phyloP scores from a whole-genome alignment of 2,888 invertebrate genomes.

The Noctua fimbriata region DNA sequence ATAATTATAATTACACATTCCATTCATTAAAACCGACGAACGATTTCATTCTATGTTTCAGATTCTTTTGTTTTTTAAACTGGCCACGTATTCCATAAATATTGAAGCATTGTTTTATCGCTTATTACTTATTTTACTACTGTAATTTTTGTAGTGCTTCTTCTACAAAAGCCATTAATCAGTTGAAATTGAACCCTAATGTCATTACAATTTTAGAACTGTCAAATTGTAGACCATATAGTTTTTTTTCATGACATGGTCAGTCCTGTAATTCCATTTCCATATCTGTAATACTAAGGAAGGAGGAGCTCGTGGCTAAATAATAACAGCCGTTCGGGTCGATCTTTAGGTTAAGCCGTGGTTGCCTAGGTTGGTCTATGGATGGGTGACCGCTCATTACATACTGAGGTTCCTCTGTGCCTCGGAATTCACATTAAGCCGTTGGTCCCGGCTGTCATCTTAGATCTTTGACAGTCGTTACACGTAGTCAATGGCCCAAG shows the following conservation, averaged over 20 bases:
- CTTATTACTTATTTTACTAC: not conserved
- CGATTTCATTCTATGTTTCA: not conserved
- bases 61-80: conserved; percentile 28
- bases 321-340: no score
- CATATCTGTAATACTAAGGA: no score
- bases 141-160: not conserved
- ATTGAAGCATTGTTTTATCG: not conserved
- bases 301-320: no score
- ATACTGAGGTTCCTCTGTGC: no score
- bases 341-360: no score
- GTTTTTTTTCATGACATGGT: not conserved
- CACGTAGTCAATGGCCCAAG: no score
- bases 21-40: conserved; percentile 33
- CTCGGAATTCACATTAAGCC: no score
- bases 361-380: no score
- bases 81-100: conserved; percentile 4
- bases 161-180: not conserved
- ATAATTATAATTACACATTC: conserved; percentile 31
- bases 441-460: no score
- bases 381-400: no score
- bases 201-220: not conserved
- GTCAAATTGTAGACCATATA: not conserved
- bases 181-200: not conserved
- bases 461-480: no score
- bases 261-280: not conserved